A percentile compares a stretch with the other conserved stretches of the same genome.
Evolutionary conservation across 2,113 vertebrate species (phyloP).

Genomic region (Xenotilapia flavipinnis): DNA sequence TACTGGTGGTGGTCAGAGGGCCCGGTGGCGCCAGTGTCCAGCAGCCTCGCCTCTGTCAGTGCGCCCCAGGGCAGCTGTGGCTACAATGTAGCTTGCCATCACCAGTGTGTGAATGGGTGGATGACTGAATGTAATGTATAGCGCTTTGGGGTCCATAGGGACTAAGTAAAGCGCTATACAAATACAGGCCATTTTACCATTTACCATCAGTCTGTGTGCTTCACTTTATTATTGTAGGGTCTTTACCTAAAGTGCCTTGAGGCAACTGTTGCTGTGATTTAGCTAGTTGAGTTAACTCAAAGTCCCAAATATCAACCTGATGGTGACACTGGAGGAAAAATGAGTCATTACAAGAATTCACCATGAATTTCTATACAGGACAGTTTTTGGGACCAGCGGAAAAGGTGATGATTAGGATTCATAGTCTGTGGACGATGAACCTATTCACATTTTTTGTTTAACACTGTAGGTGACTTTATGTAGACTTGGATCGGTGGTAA

Average conservation of each 20-base stretch:
- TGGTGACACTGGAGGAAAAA: neutral
- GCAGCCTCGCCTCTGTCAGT: neutral
- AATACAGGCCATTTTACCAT: neutral
- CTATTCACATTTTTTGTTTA: neutral
- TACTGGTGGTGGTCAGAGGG: neutral
- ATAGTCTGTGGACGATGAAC: neutral
- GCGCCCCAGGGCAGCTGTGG: accelerated
- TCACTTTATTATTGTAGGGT: neutral
- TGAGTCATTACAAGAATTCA: neutral
- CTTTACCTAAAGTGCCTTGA: neutral
- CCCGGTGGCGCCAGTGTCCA: accelerated
- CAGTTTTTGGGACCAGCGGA: neutral
- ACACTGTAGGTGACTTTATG: neutral
- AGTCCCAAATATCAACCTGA: neutral
- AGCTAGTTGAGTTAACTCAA: neutral
- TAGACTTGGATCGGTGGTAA: neutral
- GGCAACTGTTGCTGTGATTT: neutral
- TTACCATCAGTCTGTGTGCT: neutral
- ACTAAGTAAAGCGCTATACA: neutral
- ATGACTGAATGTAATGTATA: neutral
- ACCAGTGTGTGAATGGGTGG: neutral
- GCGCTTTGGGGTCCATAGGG: neutral
- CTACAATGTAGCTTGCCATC: neutral
- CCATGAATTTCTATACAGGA: neutral
- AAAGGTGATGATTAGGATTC: neutral